A percentile compares a stretch with the other conserved stretches of the same genome.
phyloP scores from a whole-genome alignment of 2,113 vertebrate genomes.

The Chionomys nivalis region DNA sequence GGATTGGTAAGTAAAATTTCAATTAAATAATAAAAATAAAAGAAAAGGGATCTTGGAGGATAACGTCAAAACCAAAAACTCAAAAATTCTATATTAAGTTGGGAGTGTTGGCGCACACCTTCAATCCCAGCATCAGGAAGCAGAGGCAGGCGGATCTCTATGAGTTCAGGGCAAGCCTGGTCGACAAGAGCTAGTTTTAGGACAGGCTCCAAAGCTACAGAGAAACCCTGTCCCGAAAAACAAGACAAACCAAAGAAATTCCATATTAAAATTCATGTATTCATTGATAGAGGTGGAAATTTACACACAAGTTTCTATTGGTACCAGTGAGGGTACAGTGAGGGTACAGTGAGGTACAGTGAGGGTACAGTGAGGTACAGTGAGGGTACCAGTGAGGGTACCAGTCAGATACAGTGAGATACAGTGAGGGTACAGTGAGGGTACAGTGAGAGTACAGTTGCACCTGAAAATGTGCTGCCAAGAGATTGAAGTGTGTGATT shows the following conservation, averaged over 20 bases:
- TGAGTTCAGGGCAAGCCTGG: too few species aligned
- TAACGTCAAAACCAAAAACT: background rate
- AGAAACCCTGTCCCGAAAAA: too few species aligned
- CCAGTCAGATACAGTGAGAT: too few species aligned
- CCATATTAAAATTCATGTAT: background rate
- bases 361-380: too few species aligned
- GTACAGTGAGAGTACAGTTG: conserved; percentile 32
- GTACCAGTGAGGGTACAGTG: background rate
- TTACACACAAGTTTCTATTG: background rate
- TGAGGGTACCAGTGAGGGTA: background rate
- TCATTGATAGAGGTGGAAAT: background rate
- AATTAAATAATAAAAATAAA: too few species aligned
- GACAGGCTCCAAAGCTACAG: too few species aligned
- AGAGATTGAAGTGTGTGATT: conserved; percentile 8
- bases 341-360: background rate
- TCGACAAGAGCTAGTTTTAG: too few species aligned
- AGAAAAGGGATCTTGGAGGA: background rate
- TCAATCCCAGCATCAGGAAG: too few species aligned
- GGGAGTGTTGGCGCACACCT: too few species aligned
- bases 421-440: background rate
- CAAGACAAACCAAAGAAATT: too few species aligned
- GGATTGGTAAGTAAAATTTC: too few species aligned
- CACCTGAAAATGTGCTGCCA: background rate
- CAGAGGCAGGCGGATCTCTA: too few species aligned
- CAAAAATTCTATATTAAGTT: background rate